Conservation (phyloP, 2,797 vertebrate species). For the Danionella dracula region DNA sequence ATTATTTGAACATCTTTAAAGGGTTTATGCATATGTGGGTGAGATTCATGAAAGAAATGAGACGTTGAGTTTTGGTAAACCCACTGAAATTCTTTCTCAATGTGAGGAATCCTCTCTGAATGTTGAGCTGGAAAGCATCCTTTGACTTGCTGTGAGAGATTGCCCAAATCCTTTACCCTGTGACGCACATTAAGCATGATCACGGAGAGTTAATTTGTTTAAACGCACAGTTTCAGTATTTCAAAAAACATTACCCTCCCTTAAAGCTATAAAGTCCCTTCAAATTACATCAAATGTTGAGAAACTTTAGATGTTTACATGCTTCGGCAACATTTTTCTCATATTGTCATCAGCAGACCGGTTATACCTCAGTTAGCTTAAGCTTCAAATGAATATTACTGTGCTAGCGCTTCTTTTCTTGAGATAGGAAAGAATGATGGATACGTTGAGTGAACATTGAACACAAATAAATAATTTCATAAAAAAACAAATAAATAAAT, state of each 20-base stretch:
- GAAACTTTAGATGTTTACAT: conserved; percentile 22
- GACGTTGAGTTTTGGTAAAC: conserved; percentile 36
- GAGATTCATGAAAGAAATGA: conserved; percentile 5
- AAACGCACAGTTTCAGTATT: conserved; percentile 15
- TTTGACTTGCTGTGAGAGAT: neutral
- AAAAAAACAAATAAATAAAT: conserved; percentile 9
- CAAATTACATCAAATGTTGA: neutral
- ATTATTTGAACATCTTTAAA: conserved; percentile 47
- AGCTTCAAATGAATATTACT: conserved; percentile 58
- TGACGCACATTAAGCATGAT: conserved; percentile 37
- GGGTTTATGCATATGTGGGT: conserved; percentile 50
- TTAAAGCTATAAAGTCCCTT: conserved; percentile 12
- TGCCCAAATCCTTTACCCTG: conserved; percentile 41
- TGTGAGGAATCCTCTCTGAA: no score
- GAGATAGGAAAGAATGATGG: conserved; percentile 43
- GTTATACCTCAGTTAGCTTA: conserved; percentile 56
- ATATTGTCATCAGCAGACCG: conserved; percentile 52
- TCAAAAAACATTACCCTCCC: conserved; percentile 24
- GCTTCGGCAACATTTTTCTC: conserved; percentile 24
- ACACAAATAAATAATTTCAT: conserved; percentile 40
- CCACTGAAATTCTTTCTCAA: conserved; percentile 4
- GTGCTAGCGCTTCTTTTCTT: conserved; percentile 57
- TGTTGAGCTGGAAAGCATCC: conserved; percentile 17
- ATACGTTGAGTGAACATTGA: conserved; percentile 20
- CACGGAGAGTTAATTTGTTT: conserved; percentile 21